Evolutionary conservation across 2,888 invertebrate genomes (phyloP).

Genomic region (Acleris literana): DNA sequence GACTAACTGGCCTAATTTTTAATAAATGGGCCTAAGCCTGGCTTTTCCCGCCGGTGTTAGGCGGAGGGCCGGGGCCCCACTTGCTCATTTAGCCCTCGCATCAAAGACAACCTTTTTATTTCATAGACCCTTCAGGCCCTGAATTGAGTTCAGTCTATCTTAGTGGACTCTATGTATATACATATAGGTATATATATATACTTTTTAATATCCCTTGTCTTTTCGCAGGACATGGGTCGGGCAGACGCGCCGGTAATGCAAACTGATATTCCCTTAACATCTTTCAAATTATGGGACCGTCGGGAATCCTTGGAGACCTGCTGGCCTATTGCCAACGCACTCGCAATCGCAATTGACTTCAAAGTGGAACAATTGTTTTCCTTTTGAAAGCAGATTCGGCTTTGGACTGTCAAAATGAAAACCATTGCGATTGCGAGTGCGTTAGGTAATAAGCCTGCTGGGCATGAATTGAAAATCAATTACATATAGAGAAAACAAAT

Average conservation of each 20-base stretch:
- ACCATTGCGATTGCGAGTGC: no score
- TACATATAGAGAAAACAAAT: not conserved
- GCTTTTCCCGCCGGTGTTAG: not conserved
- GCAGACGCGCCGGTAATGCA: conserved; percentile 17
- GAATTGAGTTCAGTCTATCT: conserved; percentile 23
- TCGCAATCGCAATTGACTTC: no score
- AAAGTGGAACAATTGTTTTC: no score
- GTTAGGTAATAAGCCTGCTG: not conserved
- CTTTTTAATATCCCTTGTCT: conserved; percentile 34
- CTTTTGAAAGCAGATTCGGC: no score
- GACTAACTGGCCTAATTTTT: not conserved
- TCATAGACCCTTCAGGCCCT: not conserved
- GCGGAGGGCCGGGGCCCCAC: conserved; percentile 6
- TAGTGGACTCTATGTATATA: conserved; percentile 18
- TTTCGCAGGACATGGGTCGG: conserved; percentile 25
- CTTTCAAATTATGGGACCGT: conserved; percentile 18
- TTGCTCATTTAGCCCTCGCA: conserved; percentile 25
- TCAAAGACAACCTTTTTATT: conserved; percentile 25
- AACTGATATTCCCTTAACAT: conserved; percentile 22
- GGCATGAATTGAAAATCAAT: conserved; percentile 13
- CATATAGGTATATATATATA: not conserved
- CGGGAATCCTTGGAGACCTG: not conserved
- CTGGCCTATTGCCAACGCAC: no score
- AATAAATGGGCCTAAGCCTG: not conserved
- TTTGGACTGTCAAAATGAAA: no score